A percentile compares a stretch with the other conserved stretches of the same genome.
Conservation (phyloP, 2,797 vertebrate genomes). For the Platalea minor region DNA sequence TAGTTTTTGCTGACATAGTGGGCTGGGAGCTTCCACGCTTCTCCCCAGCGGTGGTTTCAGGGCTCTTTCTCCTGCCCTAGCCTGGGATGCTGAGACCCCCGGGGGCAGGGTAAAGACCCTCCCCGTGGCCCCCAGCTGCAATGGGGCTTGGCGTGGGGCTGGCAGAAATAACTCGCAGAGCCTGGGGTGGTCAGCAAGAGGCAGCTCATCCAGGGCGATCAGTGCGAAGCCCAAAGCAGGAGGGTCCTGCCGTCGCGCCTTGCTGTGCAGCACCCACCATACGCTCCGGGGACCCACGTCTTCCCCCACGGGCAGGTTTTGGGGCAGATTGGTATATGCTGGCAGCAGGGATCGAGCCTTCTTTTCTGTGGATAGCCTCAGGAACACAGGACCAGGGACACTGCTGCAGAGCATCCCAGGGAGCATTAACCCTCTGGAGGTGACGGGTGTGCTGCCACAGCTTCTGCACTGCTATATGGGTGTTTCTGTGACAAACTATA, state of each 20-base stretch:
- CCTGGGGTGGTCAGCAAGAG: background rate
- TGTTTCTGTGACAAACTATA: background rate
- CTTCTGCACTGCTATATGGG: rapidly evolving
- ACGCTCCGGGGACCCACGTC: rapidly evolving
- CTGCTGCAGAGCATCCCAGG: background rate
- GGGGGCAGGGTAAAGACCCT: background rate
- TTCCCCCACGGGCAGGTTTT: background rate
- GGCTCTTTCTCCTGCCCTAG: background rate
- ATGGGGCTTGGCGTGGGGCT: background rate
- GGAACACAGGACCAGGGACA: background rate
- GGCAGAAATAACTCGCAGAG: background rate
- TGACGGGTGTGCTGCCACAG: background rate
- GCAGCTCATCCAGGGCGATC: background rate
- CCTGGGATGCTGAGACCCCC: background rate
- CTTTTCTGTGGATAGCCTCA: background rate
- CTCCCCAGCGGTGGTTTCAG: background rate
- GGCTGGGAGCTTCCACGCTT: background rate
- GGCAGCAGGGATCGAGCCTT: background rate
- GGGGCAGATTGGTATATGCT: background rate
- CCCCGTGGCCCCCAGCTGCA: background rate
- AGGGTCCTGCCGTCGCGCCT: background rate
- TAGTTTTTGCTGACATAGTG: conserved; percentile 9
- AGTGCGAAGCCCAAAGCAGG: background rate
- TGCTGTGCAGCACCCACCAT: background rate
- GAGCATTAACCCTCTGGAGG: background rate